Base-by-base conservation (phyloP, 1,140 invertebrate species). In the Nilaparvata lugens region DNA sequence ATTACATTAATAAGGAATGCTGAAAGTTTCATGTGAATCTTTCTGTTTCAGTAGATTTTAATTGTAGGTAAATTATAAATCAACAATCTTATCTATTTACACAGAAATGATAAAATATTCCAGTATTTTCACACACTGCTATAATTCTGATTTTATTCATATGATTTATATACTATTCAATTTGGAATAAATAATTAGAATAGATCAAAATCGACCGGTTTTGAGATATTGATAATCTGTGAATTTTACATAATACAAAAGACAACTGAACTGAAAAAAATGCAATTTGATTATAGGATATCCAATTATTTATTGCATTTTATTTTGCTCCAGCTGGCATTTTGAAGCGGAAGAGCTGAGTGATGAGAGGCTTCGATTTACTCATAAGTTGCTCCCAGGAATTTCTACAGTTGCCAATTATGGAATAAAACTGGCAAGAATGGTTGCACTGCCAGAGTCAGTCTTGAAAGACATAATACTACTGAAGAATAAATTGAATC, bases 371-470 rank as follows among this genome's bases (percentile, higher is more conserved):
- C 62, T 77, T 11, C 66, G 68, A n/a, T 79, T 75, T 55, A 78
- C 75, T 4, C 71, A 78, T 58, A 72, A 72, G 53, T 60, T 79
- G n/a, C 68, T 66, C 14, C 61, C 65, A 4, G 78, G 78, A 38
- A 60, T 73, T 2, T 70, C 70, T 7, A 40, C 59, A 11, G 65
- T 73, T 0, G 70, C 72, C 56, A 67, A 76, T 59, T 80, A 81
- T 61, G 79, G 79, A 13, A 68, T 81, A 21, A 66, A 69, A 45
- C 64, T 80, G n/a, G 73, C 78, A 13, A 66, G 74, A 60, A 60
- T 57, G 19, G 59, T 66, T 25, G 54, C 55, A 11, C 51, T 70
- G 11, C 67, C 68, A 23, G 48, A 62, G 9, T 11, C 43, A n/a
- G 52, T 70, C 9, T 56, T 67, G 13, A 48, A 64, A 11, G 16